A percentile compares a stretch with the other conserved stretches of the same genome.
phyloP scores from a whole-genome alignment of 2,113 vertebrate species.

The Gymnocephalus cernua region DNA sequence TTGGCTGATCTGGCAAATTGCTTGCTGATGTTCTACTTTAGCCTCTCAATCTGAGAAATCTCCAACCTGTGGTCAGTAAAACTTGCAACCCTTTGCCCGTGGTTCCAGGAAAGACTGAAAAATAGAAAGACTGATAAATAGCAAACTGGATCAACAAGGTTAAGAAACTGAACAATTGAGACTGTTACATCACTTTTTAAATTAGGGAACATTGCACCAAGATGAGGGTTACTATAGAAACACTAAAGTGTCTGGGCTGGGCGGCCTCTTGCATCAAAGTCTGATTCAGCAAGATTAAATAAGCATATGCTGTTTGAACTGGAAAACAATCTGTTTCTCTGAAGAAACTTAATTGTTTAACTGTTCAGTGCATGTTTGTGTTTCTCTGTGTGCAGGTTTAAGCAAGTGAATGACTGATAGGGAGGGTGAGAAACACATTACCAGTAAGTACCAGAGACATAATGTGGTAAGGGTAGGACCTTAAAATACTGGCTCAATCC shows the following conservation, averaged over 20 bases:
- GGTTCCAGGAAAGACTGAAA: constrained; percentile 37
- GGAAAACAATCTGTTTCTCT: constrained; percentile 56
- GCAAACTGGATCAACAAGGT: constrained; percentile 25
- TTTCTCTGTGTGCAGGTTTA: constrained; percentile 28
- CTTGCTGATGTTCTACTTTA: constrained; percentile 2
- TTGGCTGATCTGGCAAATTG: background rate
- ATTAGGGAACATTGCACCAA: constrained; percentile 51
- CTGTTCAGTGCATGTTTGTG: constrained; percentile 20
- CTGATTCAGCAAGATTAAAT: constrained; percentile 62
- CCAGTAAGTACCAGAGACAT: background rate
- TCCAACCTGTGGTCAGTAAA: constrained; percentile 11
- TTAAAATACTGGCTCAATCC: background rate
- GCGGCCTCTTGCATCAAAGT: constrained; percentile 49
- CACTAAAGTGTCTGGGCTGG: constrained; percentile 3
- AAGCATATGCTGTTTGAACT: constrained; percentile 68
- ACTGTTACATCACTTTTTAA: constrained; percentile 55
- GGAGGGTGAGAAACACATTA: background rate
- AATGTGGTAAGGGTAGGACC: background rate
- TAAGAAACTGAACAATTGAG: constrained; percentile 28
- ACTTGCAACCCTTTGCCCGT: background rate
- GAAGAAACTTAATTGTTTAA: constrained; percentile 39
- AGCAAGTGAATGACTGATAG: background rate
- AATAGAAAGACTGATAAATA: constrained; percentile 1
- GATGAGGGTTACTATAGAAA: constrained; percentile 62
- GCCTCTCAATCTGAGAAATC: background rate